Evolutionary conservation across 2,888 invertebrate species (phyloP).

Genomic region (Pseudanteris insignis): DNA sequence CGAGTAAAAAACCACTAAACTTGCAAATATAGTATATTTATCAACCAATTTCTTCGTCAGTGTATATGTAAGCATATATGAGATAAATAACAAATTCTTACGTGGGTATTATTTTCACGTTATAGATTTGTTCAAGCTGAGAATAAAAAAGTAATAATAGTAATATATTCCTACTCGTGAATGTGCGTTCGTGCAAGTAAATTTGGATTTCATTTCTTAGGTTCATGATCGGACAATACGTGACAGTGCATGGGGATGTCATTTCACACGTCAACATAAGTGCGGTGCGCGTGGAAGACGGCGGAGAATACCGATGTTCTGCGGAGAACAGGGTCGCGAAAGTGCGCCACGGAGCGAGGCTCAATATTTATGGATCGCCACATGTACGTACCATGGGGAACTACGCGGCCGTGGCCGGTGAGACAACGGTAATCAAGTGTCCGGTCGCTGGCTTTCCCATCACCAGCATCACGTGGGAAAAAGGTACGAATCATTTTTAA

Average conservation of each 20-base stretch:
- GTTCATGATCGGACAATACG: conserved; percentile 90
- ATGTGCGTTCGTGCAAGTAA: background rate
- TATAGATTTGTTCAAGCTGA: too few relatives aligned
- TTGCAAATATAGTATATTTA: too few relatives aligned
- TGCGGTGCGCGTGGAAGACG: conserved; percentile 87
- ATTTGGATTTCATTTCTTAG: conserved; percentile 65
- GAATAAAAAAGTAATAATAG: too few relatives aligned
- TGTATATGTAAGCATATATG: too few relatives aligned
- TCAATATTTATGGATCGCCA: conserved; percentile 88
- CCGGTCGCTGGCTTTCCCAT: conserved; percentile 91
- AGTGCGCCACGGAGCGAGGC: conserved; percentile 82
- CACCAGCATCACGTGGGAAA: conserved; percentile 88
- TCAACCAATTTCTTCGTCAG: background rate
- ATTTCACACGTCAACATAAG: conserved; percentile 93
- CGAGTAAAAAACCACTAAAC: too few relatives aligned
- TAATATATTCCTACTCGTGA: too few relatives aligned
- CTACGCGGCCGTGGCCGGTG: conserved; percentile 86
- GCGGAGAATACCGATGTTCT: conserved; percentile 87
- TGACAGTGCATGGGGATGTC: conserved; percentile 90
- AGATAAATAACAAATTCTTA: too few relatives aligned
- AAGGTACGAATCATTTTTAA: conserved; percentile 71
- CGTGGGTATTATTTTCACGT: too few relatives aligned
- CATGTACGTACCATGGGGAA: conserved; percentile 89
- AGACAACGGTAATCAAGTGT: conserved; percentile 85
- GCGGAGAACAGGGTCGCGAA: conserved; percentile 85